phyloP scores from a whole-genome alignment of 2,888 invertebrate species.

The Aphelenchoides bicaudatus region DNA sequence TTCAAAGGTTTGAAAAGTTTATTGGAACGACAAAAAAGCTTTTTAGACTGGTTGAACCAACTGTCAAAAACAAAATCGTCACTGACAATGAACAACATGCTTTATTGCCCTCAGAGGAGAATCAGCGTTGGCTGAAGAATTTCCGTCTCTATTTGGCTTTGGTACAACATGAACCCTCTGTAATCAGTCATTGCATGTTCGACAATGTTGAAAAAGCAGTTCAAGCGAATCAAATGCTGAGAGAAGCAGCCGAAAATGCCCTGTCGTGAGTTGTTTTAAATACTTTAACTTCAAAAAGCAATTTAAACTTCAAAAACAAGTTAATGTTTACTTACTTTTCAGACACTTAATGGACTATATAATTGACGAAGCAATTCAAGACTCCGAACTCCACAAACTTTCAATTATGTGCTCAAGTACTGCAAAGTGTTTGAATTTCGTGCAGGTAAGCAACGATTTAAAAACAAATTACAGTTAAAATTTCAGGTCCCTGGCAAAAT shows the following conservation, averaged over 20 bases:
- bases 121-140: constrained; percentile 25
- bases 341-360: constrained; percentile 37
- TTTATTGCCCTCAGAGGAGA: constrained; percentile 18
- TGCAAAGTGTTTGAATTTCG: constrained; percentile 35
- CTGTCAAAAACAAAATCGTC: no score
- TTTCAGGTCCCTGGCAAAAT: constrained; percentile 3
- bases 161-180: constrained; percentile 40
- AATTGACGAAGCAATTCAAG: constrained; percentile 27
- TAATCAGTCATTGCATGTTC: constrained; percentile 39
- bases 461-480: background rate
- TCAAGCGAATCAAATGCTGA: constrained; percentile 33
- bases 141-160: constrained; percentile 39
- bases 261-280: constrained; percentile 36
- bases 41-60: no score
- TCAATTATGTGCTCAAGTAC: constrained; percentile 18
- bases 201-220: constrained; percentile 29
- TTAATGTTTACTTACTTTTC: constrained; percentile 22
- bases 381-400: constrained; percentile 19
- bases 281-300: constrained; percentile 19
- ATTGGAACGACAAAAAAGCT: background rate
- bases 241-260: constrained; percentile 36
- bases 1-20: constrained; percentile 23
- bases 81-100: no score
- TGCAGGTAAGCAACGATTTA: constrained; percentile 27
- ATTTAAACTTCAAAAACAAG: no score